Evolutionary conservation across 1,140 invertebrate genomes (phyloP).

Genomic region (Argopecten irradians): DNA sequence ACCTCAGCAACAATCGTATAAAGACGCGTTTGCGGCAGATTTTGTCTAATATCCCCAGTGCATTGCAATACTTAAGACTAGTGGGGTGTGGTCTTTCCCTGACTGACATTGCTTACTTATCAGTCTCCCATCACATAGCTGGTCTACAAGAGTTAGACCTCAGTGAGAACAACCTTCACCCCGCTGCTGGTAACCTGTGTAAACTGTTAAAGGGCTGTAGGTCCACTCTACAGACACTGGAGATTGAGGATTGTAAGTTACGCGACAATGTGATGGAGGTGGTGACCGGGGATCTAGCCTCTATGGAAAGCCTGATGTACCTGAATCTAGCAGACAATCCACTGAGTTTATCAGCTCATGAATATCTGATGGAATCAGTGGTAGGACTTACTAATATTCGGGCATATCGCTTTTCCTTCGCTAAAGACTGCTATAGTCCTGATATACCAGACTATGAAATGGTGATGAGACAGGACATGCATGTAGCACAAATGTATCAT

Average conservation of each 20-base stretch:
- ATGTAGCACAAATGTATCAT: not conserved
- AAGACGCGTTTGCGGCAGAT: constrained; percentile 58
- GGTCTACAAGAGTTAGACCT: constrained; percentile 64
- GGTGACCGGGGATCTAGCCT: not conserved
- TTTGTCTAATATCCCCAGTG: constrained; percentile 49
- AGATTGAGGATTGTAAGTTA: not conserved
- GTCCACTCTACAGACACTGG: not conserved
- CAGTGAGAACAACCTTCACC: constrained; percentile 64
- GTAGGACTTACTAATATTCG: not conserved
- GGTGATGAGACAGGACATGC: not conserved
- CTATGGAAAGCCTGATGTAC: not conserved
- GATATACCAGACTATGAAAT: not conserved
- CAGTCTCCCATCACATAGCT: constrained; percentile 53
- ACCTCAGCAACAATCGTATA: constrained; percentile 69
- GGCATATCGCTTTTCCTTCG: not conserved
- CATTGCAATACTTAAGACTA: constrained; percentile 64
- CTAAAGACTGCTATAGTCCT: constrained; percentile 2
- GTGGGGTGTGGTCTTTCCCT: constrained; percentile 62
- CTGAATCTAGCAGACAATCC: not conserved
- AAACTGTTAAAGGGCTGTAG: constrained; percentile 8
- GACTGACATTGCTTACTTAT: constrained; percentile 60
- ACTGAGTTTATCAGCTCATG: not conserved
- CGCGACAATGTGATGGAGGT: not conserved
- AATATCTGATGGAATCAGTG: not conserved
- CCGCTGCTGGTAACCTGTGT: not conserved